These are phyloP conservation scores for Brachionus manjavacas DNA, from an alignment of 1,140 invertebrate genomes.

Conservation along the genomic window DNA sequence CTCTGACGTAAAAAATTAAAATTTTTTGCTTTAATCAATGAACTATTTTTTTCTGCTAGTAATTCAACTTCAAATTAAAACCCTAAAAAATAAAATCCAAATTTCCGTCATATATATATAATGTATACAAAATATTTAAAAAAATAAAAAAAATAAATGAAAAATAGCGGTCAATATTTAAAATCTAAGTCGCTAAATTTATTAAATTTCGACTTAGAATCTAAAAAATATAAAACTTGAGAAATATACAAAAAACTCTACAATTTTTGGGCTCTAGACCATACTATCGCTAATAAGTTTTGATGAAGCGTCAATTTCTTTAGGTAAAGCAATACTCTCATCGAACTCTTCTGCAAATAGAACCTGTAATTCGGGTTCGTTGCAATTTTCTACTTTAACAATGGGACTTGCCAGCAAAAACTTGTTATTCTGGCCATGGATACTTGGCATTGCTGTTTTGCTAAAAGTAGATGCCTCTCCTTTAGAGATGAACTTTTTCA, in stretches of 20 bases:
- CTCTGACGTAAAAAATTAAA: background rate
- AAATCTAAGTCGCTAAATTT: background rate
- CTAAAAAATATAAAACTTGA: background rate
- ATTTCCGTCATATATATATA: background rate
- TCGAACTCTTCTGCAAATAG: background rate
- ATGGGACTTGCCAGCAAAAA: background rate
- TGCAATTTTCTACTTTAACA: background rate
- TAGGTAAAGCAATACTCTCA: background rate
- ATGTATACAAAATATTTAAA: background rate
- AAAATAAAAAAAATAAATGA: background rate
- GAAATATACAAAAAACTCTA: constrained; percentile 6
- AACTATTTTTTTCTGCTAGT: background rate
- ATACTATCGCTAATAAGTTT: background rate
- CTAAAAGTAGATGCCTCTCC: background rate
- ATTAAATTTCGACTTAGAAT: background rate
- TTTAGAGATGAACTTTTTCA: background rate
- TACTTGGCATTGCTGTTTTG: background rate
- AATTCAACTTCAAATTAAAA: background rate
- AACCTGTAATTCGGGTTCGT: background rate
- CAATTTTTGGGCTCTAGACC: background rate
- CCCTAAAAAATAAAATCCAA: background rate
- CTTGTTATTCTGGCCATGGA: background rate
- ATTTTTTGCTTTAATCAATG: background rate
- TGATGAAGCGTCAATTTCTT: background rate
- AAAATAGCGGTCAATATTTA: background rate